Evolutionary conservation across 2,888 invertebrate species (phyloP), one percentile per base, ranked within the genome.

Genomic region (Netelia virgata): DNA sequence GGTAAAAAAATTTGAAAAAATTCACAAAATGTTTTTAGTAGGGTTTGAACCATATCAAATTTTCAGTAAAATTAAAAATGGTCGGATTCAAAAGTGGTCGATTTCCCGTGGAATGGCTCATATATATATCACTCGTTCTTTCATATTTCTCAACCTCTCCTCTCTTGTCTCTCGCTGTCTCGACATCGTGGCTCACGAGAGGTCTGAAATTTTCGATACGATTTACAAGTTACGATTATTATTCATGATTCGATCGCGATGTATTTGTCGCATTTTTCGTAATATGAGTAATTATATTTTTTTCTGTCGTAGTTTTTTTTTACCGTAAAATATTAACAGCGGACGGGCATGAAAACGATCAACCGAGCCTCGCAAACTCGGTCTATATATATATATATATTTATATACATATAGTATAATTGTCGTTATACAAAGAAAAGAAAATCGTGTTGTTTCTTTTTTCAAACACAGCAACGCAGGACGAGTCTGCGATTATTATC

Each of bases 311-410:
- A n/a, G 0, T 28, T 28, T 55, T 63, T 55, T 61, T 55, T 53
- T 66, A 76, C 70, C 18, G 55, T 72, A 66, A 72, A 79, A 53
- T 80, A 70, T 66, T 50, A 59, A 76, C 36, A 70, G 72, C 75
- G 83, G 83, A 83, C 79, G 79, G 79, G 64, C 79, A 61, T 68
- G 28, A 70, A 76, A 76, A 70, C 64, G 64, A 57, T 66, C 16
- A 70, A 57, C 41, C 75, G 64, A 64, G 14, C 23, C 14, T 69
- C n/a, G 8, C n/a, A 1, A 16, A 63, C 76, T 23, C 82, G 70
- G 75, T 64, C 55, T 28, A 69, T 16, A 43, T 69, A 20, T 66
- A 68, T 78, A 79, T 61, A 74, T 64, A 64, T 66, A 73, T 70
- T 64, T 80, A 72, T 76, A 85, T 78, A 79, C 53, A 64, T 79